Conservation (phyloP, 1,140 invertebrate species). For the Drosophila kurseongensis region DNA sequence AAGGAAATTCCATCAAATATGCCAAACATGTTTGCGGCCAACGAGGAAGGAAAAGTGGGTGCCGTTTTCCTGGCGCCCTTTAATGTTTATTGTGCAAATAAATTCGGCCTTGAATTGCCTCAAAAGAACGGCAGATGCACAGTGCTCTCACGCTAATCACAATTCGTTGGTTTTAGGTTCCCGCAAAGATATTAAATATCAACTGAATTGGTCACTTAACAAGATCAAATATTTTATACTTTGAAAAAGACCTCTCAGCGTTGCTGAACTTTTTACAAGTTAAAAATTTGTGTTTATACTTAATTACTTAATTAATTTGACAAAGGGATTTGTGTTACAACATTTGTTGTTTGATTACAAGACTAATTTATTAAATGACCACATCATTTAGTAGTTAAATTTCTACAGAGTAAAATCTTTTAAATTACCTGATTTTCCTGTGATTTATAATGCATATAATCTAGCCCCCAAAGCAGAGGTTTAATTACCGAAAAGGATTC, state of each 20-base stretch:
- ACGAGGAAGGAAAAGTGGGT: background rate
- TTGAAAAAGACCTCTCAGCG: no score
- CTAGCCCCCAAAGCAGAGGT: background rate
- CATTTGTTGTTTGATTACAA: no score
- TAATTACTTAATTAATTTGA: no score
- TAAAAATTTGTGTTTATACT: no score
- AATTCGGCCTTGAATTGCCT: slow-evolving; percentile 53
- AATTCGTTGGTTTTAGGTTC: background rate
- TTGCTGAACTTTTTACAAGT: no score
- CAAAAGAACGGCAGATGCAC: slow-evolving; percentile 5
- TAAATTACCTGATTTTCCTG: background rate
- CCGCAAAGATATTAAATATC: background rate
- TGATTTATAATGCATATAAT: background rate
- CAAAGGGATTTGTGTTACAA: no score
- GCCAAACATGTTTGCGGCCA: slow-evolving; percentile 71
- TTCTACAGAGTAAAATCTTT: no score
- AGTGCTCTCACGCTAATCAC: slow-evolving; percentile 23
- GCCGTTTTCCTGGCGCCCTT: slow-evolving; percentile 22
- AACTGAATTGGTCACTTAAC: background rate
- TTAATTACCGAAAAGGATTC: background rate
- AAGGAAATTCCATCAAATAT: slow-evolving; percentile 82
- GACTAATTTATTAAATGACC: no score
- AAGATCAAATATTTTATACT: no score
- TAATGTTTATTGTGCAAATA: slow-evolving; percentile 59
- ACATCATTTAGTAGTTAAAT: no score